Base-by-base conservation (phyloP, 37 sponge, comb jelly and placozoan species). In the Aphrocallistes beatrix region DNA sequence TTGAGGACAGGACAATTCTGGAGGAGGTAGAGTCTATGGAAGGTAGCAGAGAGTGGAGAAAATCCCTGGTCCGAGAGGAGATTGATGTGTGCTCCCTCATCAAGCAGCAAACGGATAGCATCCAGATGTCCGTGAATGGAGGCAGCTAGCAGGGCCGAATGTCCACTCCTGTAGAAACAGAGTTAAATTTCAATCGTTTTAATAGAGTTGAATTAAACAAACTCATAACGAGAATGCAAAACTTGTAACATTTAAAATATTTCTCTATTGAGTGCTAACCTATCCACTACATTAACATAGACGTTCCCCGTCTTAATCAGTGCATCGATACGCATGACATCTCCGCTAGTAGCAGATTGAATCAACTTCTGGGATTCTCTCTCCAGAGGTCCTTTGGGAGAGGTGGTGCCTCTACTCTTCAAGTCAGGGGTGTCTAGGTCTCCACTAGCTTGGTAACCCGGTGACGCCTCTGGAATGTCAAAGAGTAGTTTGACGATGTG, bases 31-130 rank as follows among this genome's bases (percentile, higher is more conserved):
- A 90, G 91, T 37, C 91, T 39, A 38, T 91, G 91, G 49, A 87
- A 85, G 81, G 93, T 93, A 0, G 91, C 92, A 34, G 89, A 51
- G 38, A 95, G 86, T 23, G 87, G 81, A 36, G 95, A 91, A 37
- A 92, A 69, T 1, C 91, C 92, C 23, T 36, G 37, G 0, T 40
- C 81, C 23, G 89, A 89, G 82, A 95, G 51, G 38, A 38, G 45
- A 75, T 95, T 95, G 23, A 95, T 90, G 82, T 93, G 85, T 0
- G 93, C 95, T 38, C 91, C 91, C 38, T 89, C 88, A 45, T 95
- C 91, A 81, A 95, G 60, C 0, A 95, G 89, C 25, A 88, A 23
- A 38, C 91, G 37, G 16, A 91, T 81, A 17, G 91, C 81, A 49
- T 87, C 84, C n/a, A 45, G 21, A 13, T 88, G 94, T 17, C 93